Evolutionary conservation across 1,140 invertebrate genomes (phyloP).

Genomic region (Hyposmocoma kahamanoa): DNA sequence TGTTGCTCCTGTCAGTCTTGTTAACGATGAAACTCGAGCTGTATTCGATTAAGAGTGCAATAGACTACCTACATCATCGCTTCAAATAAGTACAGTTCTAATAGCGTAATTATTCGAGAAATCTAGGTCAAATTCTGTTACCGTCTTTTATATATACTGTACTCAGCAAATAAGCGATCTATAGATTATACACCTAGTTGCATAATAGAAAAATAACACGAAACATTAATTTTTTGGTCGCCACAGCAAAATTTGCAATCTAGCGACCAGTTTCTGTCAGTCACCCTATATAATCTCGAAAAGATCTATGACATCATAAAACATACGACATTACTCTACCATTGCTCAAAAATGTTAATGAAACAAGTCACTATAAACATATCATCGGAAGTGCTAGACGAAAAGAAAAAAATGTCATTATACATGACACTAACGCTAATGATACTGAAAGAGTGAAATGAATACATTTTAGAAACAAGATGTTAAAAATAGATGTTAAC

Average conservation of each 20-base stretch:
- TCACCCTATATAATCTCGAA: too few relatives aligned
- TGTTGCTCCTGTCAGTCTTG: slow-evolving; percentile 42
- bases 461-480: too few relatives aligned
- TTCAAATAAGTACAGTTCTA: slow-evolving; percentile 17
- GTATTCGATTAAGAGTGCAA: slow-evolving; percentile 37
- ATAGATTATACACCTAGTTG: too few relatives aligned
- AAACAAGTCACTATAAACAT: slow-evolving; percentile 19
- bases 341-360: slow-evolving; percentile 21
- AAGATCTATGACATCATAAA: slow-evolving; percentile 16
- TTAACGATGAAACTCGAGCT: slow-evolving; percentile 56
- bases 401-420: slow-evolving; percentile 15
- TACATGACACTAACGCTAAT: slow-evolving; percentile 21
- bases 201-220: too few relatives aligned
- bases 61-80: slow-evolving; percentile 40
- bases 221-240: too few relatives aligned
- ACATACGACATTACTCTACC: slow-evolving; percentile 16
- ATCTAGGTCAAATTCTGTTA: too few relatives aligned
- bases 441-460: slow-evolving; percentile 3
- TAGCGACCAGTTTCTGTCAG: too few relatives aligned
- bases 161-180: too few relatives aligned
- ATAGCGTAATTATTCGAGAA: too few relatives aligned
- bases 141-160: too few relatives aligned
- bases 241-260: too few relatives aligned
- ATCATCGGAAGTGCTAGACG: slow-evolving; percentile 9
- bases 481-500: too few relatives aligned